phyloP scores from a whole-genome alignment of 1,140 invertebrate genomes.

The Helicoverpa armigera region DNA sequence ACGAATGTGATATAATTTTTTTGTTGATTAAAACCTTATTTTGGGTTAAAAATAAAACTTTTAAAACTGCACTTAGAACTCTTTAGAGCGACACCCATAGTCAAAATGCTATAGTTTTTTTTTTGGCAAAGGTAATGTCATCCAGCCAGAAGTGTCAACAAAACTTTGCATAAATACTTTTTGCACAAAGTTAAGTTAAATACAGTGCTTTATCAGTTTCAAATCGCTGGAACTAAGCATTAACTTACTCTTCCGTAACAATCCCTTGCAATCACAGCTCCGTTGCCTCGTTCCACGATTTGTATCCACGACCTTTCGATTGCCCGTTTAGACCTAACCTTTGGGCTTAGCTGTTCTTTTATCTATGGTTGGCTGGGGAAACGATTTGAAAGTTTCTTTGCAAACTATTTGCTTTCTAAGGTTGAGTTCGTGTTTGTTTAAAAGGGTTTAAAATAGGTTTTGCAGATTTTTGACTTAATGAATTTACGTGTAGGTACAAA shows the following conservation, averaged over 20 bases:
- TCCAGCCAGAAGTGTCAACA: not conserved
- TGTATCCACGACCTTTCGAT: constrained; percentile 17
- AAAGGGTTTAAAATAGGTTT: not conserved
- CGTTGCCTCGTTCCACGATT: constrained; percentile 18
- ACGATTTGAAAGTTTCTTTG: constrained; percentile 21
- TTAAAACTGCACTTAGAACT: too few relatives aligned
- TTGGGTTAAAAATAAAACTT: too few relatives aligned
- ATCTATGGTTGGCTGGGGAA: not conserved
- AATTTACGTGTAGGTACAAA: too few relatives aligned
- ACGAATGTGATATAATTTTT: too few relatives aligned
- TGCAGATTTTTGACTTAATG: too few relatives aligned
- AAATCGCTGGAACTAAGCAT: not conserved
- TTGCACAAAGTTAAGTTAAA: not conserved
- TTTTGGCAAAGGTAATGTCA: not conserved
- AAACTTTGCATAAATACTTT: constrained; percentile 4
- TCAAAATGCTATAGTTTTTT: not conserved
- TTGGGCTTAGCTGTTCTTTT: constrained; percentile 20
- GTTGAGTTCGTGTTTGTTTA: not conserved
- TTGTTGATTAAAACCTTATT: too few relatives aligned
- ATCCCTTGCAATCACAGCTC: not conserved
- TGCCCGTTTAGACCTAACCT: constrained; percentile 27
- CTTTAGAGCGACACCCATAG: too few relatives aligned
- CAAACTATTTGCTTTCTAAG: constrained; percentile 1
- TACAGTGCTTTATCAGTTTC: not conserved
- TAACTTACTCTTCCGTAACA: not conserved